These are phyloP conservation scores for Rhodophaea formosa DNA, from an alignment of 2,888 invertebrate genomes.

Conservation along the genomic window DNA sequence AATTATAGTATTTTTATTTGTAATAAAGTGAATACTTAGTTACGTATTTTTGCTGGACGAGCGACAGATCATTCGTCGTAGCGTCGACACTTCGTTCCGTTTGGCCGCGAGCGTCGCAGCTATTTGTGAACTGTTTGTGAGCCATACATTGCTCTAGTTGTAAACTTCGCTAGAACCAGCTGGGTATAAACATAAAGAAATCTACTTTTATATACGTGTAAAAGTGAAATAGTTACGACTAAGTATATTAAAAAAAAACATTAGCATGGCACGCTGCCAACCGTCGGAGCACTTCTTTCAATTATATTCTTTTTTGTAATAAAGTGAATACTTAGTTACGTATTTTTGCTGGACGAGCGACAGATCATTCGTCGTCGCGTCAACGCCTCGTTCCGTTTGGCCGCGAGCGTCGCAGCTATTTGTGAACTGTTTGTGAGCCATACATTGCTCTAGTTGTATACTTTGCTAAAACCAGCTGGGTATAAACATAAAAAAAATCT, in stretches of 20 bases:
- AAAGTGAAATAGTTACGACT: too few species aligned
- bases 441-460: constrained; percentile 52
- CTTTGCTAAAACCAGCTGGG: constrained; percentile 32
- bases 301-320: too few species aligned
- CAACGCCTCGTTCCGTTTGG: constrained; percentile 67
- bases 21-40: too few species aligned
- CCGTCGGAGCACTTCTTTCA: too few species aligned
- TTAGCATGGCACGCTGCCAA: too few species aligned
- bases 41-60: constrained; percentile 26
- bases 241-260: too few species aligned
- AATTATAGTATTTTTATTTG: too few species aligned
- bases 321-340: too few species aligned
- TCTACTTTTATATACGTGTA: too few species aligned
- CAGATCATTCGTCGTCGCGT: constrained; percentile 55
- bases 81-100: constrained; percentile 68
- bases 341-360: constrained; percentile 23
- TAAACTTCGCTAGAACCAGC: constrained; percentile 32
- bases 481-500: too few species aligned
- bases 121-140: constrained; percentile 36
- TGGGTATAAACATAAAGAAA: too few species aligned
- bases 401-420: constrained; percentile 52
- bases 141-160: constrained; percentile 58
- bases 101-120: constrained; percentile 53
- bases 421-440: constrained; percentile 39
- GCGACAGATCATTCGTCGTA: constrained; percentile 48